A percentile compares a stretch with the other conserved stretches of the same genome.
phyloP scores from a whole-genome alignment of 2,888 invertebrate species.

The Dynastes hyllus region DNA sequence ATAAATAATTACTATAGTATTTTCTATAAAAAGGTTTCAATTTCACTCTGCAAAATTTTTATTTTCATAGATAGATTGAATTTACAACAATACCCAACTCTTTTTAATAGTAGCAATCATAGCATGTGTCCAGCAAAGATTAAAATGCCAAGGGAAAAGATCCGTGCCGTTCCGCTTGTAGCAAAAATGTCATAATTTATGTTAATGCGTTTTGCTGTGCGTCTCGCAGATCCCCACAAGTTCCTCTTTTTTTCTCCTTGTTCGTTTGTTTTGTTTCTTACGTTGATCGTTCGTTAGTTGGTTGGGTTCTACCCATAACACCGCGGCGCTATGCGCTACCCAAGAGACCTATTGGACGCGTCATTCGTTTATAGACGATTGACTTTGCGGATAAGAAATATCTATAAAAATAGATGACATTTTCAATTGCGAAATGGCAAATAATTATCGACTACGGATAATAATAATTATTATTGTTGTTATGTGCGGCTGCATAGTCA shows the following conservation, averaged over 20 bases:
- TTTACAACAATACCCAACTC: too few relatives aligned
- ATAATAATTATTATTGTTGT: conserved; percentile 32
- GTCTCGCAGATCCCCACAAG: neutral
- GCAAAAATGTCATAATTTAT: conserved; percentile 22
- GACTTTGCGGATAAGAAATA: neutral
- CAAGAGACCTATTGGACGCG: neutral
- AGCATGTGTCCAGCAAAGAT: neutral
- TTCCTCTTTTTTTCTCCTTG: neutral
- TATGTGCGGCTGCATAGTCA: neutral
- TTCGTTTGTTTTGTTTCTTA: neutral
- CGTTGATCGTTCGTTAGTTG: neutral
- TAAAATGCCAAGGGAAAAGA: conserved; percentile 2
- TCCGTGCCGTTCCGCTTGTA: neutral
- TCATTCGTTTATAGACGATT: neutral
- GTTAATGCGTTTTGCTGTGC: conserved; percentile 9
- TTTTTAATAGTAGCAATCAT: neutral
- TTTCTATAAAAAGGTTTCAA: too few relatives aligned
- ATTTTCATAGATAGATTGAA: too few relatives aligned
- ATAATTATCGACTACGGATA: conserved; percentile 27
- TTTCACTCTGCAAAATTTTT: too few relatives aligned
- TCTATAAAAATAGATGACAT: conserved; percentile 40
- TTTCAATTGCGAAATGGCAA: conserved; percentile 35
- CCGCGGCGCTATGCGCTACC: neutral
- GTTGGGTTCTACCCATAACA: neutral
- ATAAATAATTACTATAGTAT: too few relatives aligned